Evolutionary conservation across 2,888 invertebrate species (phyloP), one percentile per base, ranked within the genome.

Genomic region (Andrena chrysosceles): DNA sequence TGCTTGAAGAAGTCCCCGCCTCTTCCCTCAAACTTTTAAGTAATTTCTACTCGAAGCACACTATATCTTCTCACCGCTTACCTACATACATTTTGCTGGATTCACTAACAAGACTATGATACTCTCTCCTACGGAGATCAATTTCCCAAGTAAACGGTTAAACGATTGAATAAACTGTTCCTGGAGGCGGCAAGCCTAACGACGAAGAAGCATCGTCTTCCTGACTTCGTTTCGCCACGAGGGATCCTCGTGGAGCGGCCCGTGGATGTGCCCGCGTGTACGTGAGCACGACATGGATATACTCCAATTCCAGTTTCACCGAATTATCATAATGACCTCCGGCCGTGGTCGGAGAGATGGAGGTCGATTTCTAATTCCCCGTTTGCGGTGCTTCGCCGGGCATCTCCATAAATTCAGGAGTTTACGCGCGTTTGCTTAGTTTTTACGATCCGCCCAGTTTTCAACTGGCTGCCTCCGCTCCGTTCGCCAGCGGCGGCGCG

Each of bases 341-440:
- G 70, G 56, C 63, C 76, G 80, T 48, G 73, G 77, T 73, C 74
- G 23, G 85, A 64, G 81, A 87, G 89, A 91, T 90, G 86, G 91
- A 91, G 91, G 90, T 91, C 89, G 91, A 91, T 91, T 91, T 91
- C 91, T 91, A 91, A 91, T 91, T 90, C 90, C 85, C 87, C 83
- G 85, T 82, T 82, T 85, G 86, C 84, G 89, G 85, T 76, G 87
- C 81, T 84, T 85, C 29, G 56, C 56, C 86, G 68, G 87, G 83
- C 81, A 88, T 91, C 88, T 88, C 86, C 90, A 91, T 91, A 91
- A 91, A 91, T 91, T 91, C 81, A 69, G 72, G 59, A 85, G 84
- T 91, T 91, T 90, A 91, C 90, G 89, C 83, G 84, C 86, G 87
- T 90, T 89, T 89, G 87, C 89, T 89, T 84, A 88, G 87, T 83